A percentile compares a stretch with the other conserved stretches of the same genome.
These are phyloP conservation scores for Lasiurus cinereus DNA, from an alignment of 2,113 vertebrate species.

Conservation along the genomic window DNA sequence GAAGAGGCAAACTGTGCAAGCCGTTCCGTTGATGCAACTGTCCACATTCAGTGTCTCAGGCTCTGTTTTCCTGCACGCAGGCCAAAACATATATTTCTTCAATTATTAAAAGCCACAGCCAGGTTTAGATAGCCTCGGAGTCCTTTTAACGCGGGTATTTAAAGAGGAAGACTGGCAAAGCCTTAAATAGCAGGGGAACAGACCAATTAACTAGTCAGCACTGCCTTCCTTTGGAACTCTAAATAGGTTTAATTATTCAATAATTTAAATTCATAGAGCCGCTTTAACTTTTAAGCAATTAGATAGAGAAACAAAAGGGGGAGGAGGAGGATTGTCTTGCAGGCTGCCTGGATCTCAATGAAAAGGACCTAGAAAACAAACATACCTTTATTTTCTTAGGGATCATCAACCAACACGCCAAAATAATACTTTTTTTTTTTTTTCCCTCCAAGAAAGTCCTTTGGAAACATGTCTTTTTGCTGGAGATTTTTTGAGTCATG, in stretches of 20 bases:
- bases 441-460: not conserved
- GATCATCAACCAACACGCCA: not conserved
- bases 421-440: not conserved
- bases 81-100: slow-evolving; percentile 52
- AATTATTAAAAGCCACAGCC: not conserved
- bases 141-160: slow-evolving; percentile 15
- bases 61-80: not conserved
- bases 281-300: slow-evolving; percentile 41
- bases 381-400: not conserved
- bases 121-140: not conserved
- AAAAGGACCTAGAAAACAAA: not conserved
- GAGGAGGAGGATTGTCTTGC: not conserved
- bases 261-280: slow-evolving; percentile 73
- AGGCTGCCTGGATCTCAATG: not conserved
- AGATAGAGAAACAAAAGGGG: not conserved
- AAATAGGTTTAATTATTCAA: slow-evolving; percentile 72
- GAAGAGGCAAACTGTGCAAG: not conserved
- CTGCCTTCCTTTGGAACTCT: slow-evolving; percentile 45
- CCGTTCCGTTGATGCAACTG: not conserved
- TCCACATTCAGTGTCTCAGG: not conserved
- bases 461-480: not conserved
- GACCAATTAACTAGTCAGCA: slow-evolving; percentile 58
- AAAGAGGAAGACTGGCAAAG: not conserved
- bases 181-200: slow-evolving; percentile 63
- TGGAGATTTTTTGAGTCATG: not conserved